Conservation (phyloP, 1,140 invertebrate species). For the Nylanderia fulva region DNA sequence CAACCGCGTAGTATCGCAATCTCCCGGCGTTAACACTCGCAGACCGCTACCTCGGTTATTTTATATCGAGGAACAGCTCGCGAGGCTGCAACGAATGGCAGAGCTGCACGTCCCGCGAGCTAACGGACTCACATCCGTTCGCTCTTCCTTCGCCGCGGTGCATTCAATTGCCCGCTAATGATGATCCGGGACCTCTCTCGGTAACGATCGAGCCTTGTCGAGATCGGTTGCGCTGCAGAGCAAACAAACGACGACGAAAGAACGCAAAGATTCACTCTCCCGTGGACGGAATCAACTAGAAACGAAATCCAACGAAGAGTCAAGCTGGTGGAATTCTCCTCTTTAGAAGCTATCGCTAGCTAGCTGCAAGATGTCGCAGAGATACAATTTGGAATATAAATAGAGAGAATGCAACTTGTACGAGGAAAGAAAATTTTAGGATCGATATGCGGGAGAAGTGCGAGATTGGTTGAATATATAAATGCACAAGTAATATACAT, state of each 20-base stretch:
- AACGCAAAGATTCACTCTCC: background rate
- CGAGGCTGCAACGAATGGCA: constrained; percentile 19
- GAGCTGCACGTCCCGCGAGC: constrained; percentile 8
- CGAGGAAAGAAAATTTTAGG: background rate
- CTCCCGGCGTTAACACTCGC: constrained; percentile 1
- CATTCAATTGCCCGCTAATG: constrained; percentile 57
- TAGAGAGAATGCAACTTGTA: too few relatives aligned
- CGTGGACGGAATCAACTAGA: background rate
- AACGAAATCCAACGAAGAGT: background rate
- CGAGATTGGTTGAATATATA: constrained; percentile 32
- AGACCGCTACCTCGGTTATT: constrained; percentile 7
- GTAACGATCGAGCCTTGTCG: constrained; percentile 38
- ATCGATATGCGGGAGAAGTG: background rate
- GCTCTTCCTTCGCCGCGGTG: constrained; percentile 40
- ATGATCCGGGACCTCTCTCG: constrained; percentile 39
- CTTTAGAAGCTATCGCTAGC: too few relatives aligned
- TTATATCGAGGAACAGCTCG: background rate
- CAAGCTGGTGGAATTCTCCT: too few relatives aligned
- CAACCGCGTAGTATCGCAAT: background rate
- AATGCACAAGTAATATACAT: constrained; percentile 67
- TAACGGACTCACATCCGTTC: constrained; percentile 56
- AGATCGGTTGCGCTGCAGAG: constrained; percentile 10
- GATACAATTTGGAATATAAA: too few relatives aligned
- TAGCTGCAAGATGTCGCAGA: background rate
- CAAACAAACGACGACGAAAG: background rate